Conservation (phyloP, 2,113 vertebrate species). For the Brachyhypopomus occidentalis region DNA sequence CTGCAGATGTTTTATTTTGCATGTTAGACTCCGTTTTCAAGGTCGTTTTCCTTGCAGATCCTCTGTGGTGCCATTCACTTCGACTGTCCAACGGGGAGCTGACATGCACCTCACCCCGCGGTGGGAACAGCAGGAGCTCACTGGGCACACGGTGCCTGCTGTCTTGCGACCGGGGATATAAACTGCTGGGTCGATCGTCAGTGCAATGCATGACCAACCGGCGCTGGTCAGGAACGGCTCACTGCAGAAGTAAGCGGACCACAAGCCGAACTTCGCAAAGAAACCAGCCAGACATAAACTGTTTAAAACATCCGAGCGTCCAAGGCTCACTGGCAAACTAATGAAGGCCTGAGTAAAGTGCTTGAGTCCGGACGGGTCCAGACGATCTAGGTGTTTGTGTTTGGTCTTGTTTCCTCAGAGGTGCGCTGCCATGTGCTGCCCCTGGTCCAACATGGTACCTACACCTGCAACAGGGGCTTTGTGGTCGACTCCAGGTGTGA, state of each 20-base stretch:
- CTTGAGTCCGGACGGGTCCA: background rate
- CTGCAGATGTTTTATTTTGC: background rate
- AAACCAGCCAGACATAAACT: background rate
- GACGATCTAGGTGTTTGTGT: slow-evolving; percentile 21
- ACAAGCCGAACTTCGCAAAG: background rate
- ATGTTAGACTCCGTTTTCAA: background rate
- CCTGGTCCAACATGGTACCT: slow-evolving; percentile 80
- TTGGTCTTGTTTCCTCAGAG: slow-evolving; percentile 69
- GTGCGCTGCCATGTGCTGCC: slow-evolving; percentile 83
- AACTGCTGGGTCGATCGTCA: slow-evolving; percentile 78
- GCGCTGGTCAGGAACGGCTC: slow-evolving; percentile 87
- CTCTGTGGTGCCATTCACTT: slow-evolving; percentile 85
- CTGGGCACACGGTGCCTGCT: slow-evolving; percentile 87
- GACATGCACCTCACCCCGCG: slow-evolving; percentile 83
- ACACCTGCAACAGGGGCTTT: slow-evolving; percentile 81
- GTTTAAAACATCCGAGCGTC: background rate
- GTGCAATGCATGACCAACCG: slow-evolving; percentile 83
- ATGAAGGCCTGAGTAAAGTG: background rate
- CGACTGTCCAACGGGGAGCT: slow-evolving; percentile 84
- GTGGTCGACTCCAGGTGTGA: slow-evolving; percentile 89
- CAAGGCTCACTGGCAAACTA: background rate
- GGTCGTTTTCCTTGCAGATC: slow-evolving; percentile 67
- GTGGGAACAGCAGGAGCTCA: slow-evolving; percentile 79
- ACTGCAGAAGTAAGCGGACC: slow-evolving; percentile 85
- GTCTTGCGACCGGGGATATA: slow-evolving; percentile 84